phyloP scores from a whole-genome alignment of 2,113 vertebrate species.

The Campylomormyrus tamandua region DNA sequence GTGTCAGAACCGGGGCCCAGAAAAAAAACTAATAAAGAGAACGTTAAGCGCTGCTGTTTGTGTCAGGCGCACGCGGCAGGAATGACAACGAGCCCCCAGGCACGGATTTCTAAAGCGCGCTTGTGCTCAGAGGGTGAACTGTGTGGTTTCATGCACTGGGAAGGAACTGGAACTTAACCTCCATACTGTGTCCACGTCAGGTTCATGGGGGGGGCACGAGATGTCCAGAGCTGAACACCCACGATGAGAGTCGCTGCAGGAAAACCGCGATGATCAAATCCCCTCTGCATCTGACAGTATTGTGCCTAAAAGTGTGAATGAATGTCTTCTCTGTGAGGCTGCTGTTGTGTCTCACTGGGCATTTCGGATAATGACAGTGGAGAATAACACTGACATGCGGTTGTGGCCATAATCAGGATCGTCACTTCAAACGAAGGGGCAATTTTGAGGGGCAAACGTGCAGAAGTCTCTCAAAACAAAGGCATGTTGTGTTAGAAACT shows the following conservation, averaged over 20 bases:
- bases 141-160: neutral
- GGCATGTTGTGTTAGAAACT: neutral
- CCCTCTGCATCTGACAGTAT: neutral
- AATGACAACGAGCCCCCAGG: constrained; percentile 15
- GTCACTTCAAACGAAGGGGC: neutral
- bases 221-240: neutral
- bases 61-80: neutral
- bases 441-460: neutral
- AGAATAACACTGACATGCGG: neutral
- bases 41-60: constrained; percentile 18
- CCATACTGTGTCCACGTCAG: neutral
- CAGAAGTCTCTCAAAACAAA: neutral
- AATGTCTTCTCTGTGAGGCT: neutral
- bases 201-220: neutral
- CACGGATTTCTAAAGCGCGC: constrained; percentile 10
- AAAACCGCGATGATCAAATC: neutral
- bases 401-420: neutral
- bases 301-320: neutral
- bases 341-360: neutral
- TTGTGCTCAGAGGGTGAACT: constrained; percentile 2
- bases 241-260: neutral
- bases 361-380: neutral
- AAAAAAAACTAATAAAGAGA: neutral
- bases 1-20: neutral
- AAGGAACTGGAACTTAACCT: neutral